phyloP scores from a whole-genome alignment of 2,113 vertebrate genomes.

The Edolisoma coerulescens region DNA sequence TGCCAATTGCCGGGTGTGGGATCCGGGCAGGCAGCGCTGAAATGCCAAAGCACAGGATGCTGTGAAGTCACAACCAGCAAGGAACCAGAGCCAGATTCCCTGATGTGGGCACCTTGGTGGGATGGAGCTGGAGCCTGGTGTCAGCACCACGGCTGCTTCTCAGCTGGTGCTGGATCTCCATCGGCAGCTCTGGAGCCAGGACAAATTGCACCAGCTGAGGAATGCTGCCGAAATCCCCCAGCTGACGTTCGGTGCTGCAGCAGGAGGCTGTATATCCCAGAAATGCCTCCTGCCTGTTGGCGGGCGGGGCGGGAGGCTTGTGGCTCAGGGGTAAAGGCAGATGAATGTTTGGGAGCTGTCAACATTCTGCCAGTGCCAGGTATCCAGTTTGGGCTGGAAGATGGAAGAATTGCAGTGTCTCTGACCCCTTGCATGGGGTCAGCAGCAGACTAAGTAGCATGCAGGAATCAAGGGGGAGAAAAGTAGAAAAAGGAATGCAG shows the following conservation, averaged over 20 bases:
- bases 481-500: background rate
- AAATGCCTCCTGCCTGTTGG: background rate
- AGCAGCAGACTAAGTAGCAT: background rate
- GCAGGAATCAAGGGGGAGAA: background rate
- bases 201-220: background rate
- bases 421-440: background rate
- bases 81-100: background rate
- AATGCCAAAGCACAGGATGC: rapidly evolving
- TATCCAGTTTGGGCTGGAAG: background rate
- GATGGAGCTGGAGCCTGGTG: background rate
- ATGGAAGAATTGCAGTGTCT: background rate
- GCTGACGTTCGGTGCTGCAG: rapidly evolving
- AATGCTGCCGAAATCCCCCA: background rate
- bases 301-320: background rate
- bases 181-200: background rate
- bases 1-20: background rate
- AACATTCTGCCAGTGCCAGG: background rate
- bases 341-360: background rate
- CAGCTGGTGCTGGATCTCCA: background rate
- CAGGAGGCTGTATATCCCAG: background rate
- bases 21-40: background rate
- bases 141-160: rapidly evolving
- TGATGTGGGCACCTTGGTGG: background rate
- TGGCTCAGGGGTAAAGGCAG: background rate
- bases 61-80: background rate